Conservation (phyloP, 37 sponge, comb jelly and placozoan genomes). For the Axinella damicornis region DNA sequence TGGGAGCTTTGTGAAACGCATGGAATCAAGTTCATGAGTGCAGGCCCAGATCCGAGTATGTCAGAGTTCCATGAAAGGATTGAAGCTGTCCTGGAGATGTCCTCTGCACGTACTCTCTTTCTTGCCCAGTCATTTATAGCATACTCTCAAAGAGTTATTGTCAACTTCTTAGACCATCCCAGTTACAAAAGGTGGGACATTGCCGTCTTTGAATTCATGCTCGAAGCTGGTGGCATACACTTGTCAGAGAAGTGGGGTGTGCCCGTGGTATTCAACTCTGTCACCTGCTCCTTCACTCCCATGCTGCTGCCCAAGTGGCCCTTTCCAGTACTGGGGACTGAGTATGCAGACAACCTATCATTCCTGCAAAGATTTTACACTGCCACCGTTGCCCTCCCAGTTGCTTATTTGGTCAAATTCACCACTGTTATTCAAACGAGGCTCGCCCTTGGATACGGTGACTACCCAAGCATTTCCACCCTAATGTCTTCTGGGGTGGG, state of each 20-base stretch:
- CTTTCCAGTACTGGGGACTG: background rate
- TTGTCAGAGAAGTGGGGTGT: slow-evolving; percentile 11
- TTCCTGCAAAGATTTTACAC: background rate
- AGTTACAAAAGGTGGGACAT: background rate
- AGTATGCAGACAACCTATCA: background rate
- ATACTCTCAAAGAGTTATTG: background rate
- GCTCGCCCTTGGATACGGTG: no score
- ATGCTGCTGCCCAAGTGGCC: background rate
- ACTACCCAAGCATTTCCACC: no score
- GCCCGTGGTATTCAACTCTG: background rate
- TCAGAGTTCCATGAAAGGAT: background rate
- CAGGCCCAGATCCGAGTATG: background rate
- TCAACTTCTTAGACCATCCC: background rate
- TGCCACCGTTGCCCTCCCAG: background rate
- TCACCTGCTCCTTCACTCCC: background rate
- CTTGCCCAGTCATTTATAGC: no score
- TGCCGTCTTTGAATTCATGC: background rate
- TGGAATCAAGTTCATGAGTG: background rate
- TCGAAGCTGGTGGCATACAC: background rate
- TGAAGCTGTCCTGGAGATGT: background rate
- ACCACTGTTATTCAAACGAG: no score
- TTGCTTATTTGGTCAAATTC: background rate
- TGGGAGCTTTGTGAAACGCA: background rate
- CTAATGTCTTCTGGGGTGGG: background rate
- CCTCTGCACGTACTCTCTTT: background rate